A percentile compares a stretch with the other conserved stretches of the same genome.
Evolutionary conservation across 2,888 invertebrate genomes (phyloP).

Genomic region (Phortica magna): DNA sequence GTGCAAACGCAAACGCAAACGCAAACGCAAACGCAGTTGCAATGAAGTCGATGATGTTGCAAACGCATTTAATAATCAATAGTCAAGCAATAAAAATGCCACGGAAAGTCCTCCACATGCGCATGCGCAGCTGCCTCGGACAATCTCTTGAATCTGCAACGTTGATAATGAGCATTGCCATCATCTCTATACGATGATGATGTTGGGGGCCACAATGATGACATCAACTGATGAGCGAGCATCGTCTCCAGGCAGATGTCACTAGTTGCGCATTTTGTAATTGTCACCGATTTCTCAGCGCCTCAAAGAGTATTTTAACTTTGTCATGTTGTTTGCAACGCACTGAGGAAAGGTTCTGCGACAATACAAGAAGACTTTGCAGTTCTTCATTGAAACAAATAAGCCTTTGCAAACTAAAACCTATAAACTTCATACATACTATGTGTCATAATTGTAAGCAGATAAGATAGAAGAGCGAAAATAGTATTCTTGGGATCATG

Average conservation of each 20-base stretch:
- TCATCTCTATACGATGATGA: background rate
- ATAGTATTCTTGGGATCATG: too few species aligned
- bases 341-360: too few species aligned
- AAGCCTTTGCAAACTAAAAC: too few species aligned
- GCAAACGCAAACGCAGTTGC: background rate
- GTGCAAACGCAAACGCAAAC: background rate
- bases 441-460: too few species aligned
- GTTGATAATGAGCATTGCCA: background rate
- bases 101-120: background rate
- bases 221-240: slow-evolving; percentile 11
- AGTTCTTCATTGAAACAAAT: too few species aligned
- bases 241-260: background rate
- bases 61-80: slow-evolving; percentile 22
- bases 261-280: background rate
- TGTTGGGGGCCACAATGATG: background rate
- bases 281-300: background rate
- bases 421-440: too few species aligned
- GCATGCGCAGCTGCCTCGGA: slow-evolving; percentile 8
- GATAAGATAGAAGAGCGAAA: too few species aligned
- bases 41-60: background rate
- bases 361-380: too few species aligned
- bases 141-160: background rate
- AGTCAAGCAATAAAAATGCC: slow-evolving; percentile 18
- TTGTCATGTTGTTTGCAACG: too few species aligned
- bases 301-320: too few species aligned